phyloP scores from a whole-genome alignment of 2,113 vertebrate genomes.

The Antigone vipio region DNA sequence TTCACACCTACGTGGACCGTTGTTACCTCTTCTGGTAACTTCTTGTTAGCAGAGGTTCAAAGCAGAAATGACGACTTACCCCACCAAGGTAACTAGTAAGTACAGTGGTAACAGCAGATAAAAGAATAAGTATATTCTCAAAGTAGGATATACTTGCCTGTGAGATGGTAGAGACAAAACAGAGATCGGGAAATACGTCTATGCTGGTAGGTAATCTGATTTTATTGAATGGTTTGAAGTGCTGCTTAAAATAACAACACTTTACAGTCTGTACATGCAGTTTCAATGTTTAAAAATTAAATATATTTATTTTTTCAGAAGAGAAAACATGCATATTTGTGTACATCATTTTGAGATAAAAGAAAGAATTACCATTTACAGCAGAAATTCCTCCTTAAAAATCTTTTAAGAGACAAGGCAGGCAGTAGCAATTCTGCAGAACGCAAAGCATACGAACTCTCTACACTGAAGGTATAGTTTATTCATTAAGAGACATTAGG shows the following conservation, averaged over 20 bases:
- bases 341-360: constrained; percentile 24
- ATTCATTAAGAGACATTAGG: constrained; percentile 81
- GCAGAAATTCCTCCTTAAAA: constrained; percentile 51
- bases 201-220: neutral
- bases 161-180: neutral
- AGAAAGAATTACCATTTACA: constrained; percentile 52
- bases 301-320: constrained; percentile 51
- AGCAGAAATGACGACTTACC: neutral
- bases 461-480: neutral
- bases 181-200: neutral
- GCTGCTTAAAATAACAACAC: constrained; percentile 19
- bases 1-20: neutral
- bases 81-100: neutral
- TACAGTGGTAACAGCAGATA: neutral
- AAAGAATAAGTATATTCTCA: neutral
- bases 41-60: neutral
- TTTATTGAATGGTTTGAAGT: constrained; percentile 63
- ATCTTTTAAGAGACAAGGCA: constrained; percentile 5
- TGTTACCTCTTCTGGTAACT: neutral
- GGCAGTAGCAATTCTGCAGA: neutral
- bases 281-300: constrained; percentile 57
- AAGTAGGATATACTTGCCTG: neutral
- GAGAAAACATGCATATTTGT: constrained; percentile 68
- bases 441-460: constrained; percentile 20
- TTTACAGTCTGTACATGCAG: constrained; percentile 39